phyloP scores from a whole-genome alignment of 2,113 vertebrate genomes.

The Uropsilus gracilis region DNA sequence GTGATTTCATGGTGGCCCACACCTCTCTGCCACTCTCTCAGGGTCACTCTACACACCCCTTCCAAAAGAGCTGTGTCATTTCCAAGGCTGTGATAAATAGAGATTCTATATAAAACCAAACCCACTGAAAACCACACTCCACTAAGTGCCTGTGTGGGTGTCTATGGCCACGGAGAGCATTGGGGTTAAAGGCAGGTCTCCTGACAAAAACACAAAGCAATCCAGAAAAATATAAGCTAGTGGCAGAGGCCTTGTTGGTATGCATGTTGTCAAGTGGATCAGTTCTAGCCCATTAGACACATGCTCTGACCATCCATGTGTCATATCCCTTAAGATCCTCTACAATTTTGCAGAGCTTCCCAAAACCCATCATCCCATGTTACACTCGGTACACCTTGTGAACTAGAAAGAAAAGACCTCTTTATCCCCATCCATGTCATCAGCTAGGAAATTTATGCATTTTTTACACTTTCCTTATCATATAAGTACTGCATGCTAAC shows the following conservation, averaged over 20 bases:
- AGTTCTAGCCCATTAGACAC: neutral
- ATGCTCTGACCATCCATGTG: neutral
- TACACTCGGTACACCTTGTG: neutral
- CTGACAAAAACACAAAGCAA: neutral
- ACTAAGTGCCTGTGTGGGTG: slow-evolving; percentile 43
- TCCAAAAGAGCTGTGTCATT: slow-evolving; percentile 30
- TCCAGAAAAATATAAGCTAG: neutral
- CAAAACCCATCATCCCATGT: neutral
- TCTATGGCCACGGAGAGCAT: neutral
- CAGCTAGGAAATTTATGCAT: neutral
- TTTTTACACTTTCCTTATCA: too few species aligned
- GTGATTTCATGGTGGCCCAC: neutral
- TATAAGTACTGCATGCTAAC: too few species aligned
- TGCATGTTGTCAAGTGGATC: neutral
- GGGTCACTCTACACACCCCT: neutral
- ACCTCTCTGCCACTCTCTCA: neutral
- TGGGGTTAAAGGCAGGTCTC: neutral
- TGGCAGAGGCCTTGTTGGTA: neutral
- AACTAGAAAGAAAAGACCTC: neutral
- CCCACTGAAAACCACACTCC: slow-evolving; percentile 51
- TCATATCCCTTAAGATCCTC: neutral
- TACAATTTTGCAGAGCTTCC: neutral
- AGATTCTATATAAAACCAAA: slow-evolving; percentile 50
- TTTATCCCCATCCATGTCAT: neutral
- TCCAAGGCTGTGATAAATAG: neutral